Evolutionary conservation across 2,888 invertebrate genomes (phyloP), one percentile per base, ranked within the genome.

Genomic region (Auanema freiburgensis): DNA sequence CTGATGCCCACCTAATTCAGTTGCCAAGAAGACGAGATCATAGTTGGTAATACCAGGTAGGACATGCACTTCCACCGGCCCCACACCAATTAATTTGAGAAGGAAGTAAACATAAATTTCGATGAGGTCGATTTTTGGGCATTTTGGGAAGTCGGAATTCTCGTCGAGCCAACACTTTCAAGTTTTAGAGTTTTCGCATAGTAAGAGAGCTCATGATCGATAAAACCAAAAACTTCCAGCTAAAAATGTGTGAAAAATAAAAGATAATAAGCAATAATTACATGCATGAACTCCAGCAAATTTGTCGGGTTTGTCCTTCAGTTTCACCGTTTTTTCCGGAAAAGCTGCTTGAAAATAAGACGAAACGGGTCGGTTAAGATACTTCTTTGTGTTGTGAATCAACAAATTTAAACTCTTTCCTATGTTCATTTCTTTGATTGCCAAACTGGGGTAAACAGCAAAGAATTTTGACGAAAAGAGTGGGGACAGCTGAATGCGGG

Each of bases 1-100:
- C 62, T 49, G 62, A 49, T 62, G 57, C 62, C 51, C 62, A 62
- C 62, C n/a, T n/a, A n/a, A n/a, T n/a, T n/a, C n/a, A n/a, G 62
- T 62, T 62, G 62, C 62, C 1, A 61, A 55, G 61, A 55, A 61
- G 24, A 61, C 55, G 16, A 56, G 56, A 44, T 46, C 44, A 25
- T 54, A 61, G 33, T 61, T 54, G 44, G 43, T 61, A 42, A 61
- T 46, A 25, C 54, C 56, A 6, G 61, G 56, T 56, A 56, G 54
- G 44, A 61, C 61, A 61, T 61, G 61, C 43, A 61, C 61, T 61
- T 61, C 58, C 46, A 25, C 33, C 50, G 58, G 33, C 50, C 61
- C 61, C 61, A 61, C 43, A 44, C 55, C 44, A 61, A 61, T 61
- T 55, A 57, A 57, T 57, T 57, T 57, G 51, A 57, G 46, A 8